phyloP scores from a whole-genome alignment of 1,140 invertebrate genomes.

The Musca vetustissima region DNA sequence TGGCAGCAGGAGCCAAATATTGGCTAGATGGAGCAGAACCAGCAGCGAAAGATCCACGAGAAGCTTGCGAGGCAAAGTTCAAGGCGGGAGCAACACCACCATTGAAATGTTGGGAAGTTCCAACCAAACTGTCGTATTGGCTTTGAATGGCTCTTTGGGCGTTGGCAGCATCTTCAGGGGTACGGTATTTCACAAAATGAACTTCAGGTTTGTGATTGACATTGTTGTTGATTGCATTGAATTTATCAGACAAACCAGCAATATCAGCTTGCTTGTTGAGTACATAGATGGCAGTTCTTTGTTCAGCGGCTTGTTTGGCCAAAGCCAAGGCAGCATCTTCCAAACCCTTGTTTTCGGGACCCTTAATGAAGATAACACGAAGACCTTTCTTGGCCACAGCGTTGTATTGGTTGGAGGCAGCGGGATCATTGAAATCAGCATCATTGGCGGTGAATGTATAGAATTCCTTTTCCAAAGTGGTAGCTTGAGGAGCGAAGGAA shows the following conservation, averaged over 20 bases:
- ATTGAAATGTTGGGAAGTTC: slow-evolving; percentile 40
- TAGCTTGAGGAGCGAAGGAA: too few species aligned
- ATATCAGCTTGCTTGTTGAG: slow-evolving; percentile 67
- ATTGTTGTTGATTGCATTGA: slow-evolving; percentile 44
- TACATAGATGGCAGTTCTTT: slow-evolving; percentile 84
- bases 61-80: slow-evolving; percentile 34
- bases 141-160: slow-evolving; percentile 49
- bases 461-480: slow-evolving; percentile 42
- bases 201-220: slow-evolving; percentile 47
- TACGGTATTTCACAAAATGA: slow-evolving; percentile 50
- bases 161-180: slow-evolving; percentile 44
- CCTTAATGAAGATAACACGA: slow-evolving; percentile 79
- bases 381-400: too few species aligned
- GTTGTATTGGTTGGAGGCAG: too few species aligned
- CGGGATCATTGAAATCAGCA: slow-evolving; percentile 43
- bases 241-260: slow-evolving; percentile 40
- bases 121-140: slow-evolving; percentile 46
- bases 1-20: too few species aligned
- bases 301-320: slow-evolving; percentile 67
- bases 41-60: too few species aligned
- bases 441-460: slow-evolving; percentile 48
- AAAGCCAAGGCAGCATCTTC: slow-evolving; percentile 54
- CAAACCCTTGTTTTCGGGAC: slow-evolving; percentile 62
- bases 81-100: slow-evolving; percentile 47
- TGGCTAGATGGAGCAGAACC: too few species aligned